Evolutionary conservation across 2,113 vertebrate genomes (phyloP), one percentile per base, ranked within the genome.

Genomic region (Prunella himalayana): DNA sequence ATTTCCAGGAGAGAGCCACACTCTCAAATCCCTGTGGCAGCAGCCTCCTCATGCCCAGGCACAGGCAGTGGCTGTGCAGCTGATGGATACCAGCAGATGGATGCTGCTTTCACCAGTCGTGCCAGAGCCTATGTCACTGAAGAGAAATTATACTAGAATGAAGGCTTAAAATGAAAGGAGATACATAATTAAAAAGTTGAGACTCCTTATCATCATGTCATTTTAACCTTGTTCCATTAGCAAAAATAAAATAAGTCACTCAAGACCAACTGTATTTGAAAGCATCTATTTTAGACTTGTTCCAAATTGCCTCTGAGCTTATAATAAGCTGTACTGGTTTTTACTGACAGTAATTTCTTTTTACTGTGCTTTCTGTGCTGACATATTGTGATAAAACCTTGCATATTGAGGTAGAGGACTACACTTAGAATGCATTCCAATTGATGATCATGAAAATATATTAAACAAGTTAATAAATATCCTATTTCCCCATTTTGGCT

Each of bases 211-310:
- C 90, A 86, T 86, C 65, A n/a, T 95, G 86, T 90, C 91, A 70
- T 90, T 96, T 96, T 96, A 97, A 96, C 76, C 65, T 93, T 89
- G 72, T 93, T 94, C 69, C 87, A 94, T 92, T 96, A 86, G 59
- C 69, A 72, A 87, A 91, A 94, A 77, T 84, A 89, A 89, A 86
- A 90, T 76, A 90, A 94, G 49, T 94, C 87, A 92, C 73, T 89
- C 39, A 91, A 94, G 57, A 95, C 80, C 73, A 81, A 91, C 93
- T 82, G 57, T 69, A 65, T 81, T 86, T 92, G 71, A 71, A 82
- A 92, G 65, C 76, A 16, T 78, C 77, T 96, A 39, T 96, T 96
- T 97, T 81, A 96, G 92, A 92, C 22, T 91, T 59, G 56, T 88
- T 94, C 63, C 56, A 90, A 94, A 88, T 77, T 95, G 33, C 35